Conservation (phyloP, 2,888 invertebrate species). For the Geophilus truncorum region DNA sequence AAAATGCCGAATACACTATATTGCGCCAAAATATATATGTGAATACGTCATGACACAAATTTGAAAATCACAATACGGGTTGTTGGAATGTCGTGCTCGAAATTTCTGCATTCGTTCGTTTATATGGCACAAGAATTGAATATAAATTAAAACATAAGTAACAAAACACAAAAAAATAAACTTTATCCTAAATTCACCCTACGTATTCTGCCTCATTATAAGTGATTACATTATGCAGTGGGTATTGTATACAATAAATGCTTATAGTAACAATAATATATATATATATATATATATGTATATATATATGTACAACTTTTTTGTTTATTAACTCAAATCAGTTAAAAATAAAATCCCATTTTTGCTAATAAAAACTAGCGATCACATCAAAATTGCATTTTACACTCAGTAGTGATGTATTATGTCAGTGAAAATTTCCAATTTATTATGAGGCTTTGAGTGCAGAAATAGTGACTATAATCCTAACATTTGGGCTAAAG, state of each 20-base stretch:
- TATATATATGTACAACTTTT: background rate
- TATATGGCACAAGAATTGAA: background rate
- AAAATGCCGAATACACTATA: background rate
- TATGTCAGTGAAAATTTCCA: background rate
- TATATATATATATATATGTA: background rate
- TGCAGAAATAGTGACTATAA: background rate
- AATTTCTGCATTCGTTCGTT: background rate
- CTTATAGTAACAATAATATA: background rate
- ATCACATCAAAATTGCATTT: conserved; percentile 8
- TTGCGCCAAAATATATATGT: background rate
- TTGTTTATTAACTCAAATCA: background rate
- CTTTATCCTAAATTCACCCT: no score
- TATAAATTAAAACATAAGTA: background rate
- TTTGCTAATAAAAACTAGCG: background rate
- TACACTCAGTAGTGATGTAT: background rate
- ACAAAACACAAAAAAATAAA: background rate
- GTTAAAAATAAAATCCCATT: background rate
- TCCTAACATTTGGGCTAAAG: background rate
- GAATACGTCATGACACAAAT: background rate
- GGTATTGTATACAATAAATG: background rate
- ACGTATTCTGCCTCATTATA: background rate
- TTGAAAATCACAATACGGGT: background rate
- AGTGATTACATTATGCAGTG: background rate
- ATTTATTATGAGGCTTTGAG: background rate
- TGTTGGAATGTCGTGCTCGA: background rate